A percentile compares a stretch with the other conserved stretches of the same genome.
Evolutionary conservation across 2,797 vertebrate species (phyloP).

Genomic region (Sternarchorhynchus goeldii): DNA sequence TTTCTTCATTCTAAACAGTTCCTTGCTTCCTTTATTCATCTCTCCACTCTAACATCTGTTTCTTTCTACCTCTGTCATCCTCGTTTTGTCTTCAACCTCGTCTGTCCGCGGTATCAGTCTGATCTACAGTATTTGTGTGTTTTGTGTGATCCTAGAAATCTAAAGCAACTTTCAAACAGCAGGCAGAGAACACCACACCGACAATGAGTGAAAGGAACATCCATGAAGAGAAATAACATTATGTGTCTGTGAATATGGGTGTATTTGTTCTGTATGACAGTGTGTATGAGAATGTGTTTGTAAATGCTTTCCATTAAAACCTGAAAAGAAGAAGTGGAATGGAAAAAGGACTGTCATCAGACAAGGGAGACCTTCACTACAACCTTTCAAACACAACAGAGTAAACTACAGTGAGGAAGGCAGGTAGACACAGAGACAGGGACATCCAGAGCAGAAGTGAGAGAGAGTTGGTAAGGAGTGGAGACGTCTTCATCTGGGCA

Average conservation of each 20-base stretch:
- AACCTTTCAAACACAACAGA: background rate
- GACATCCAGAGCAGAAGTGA: slow-evolving; percentile 21
- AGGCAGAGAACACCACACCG: background rate
- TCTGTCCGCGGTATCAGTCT: background rate
- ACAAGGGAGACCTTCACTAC: background rate
- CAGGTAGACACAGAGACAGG: background rate
- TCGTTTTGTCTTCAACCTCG: background rate
- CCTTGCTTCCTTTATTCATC: background rate
- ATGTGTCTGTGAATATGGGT: background rate
- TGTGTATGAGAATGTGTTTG: too few species aligned
- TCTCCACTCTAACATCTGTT: background rate
- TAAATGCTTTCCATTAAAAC: background rate
- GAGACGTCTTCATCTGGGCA: too few species aligned
- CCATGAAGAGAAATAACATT: background rate
- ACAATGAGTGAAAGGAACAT: background rate
- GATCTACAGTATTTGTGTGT: too few species aligned
- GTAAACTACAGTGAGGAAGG: background rate
- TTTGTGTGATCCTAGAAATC: too few species aligned
- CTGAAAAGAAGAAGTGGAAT: background rate
- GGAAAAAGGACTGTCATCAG: background rate
- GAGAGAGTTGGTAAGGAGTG: background rate
- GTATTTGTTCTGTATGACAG: too few species aligned
- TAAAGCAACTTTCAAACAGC: background rate
- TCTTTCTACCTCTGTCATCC: background rate
- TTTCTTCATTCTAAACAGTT: background rate